A percentile compares a stretch with the other conserved stretches of the same genome.
Evolutionary conservation across 2,888 invertebrate species (phyloP).

Genomic region (Sphecodes monilicornis): DNA sequence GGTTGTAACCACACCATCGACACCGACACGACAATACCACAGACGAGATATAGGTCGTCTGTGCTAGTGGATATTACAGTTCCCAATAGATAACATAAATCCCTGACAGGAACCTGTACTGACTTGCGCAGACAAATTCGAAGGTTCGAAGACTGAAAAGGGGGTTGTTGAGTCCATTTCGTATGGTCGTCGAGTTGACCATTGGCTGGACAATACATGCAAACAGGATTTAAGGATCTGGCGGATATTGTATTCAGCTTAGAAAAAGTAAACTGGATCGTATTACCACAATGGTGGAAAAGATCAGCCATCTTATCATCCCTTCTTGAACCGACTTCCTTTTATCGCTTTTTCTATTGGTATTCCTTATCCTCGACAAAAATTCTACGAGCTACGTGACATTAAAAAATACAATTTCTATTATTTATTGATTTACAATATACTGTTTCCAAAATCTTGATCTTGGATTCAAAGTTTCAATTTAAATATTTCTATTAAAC

Average conservation of each 20-base stretch:
- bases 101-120: neutral
- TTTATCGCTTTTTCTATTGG: neutral
- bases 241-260: slow-evolving; percentile 59
- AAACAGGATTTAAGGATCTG: slow-evolving; percentile 79
- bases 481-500: too few species aligned
- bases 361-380: neutral
- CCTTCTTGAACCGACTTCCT: neutral
- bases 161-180: slow-evolving; percentile 51
- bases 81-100: neutral
- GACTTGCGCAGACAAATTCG: neutral
- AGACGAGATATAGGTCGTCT: too few species aligned
- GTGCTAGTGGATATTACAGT: neutral
- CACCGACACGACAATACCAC: neutral
- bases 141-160: neutral
- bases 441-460: neutral
- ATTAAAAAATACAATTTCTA: neutral
- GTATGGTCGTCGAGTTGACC: slow-evolving; percentile 70
- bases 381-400: neutral
- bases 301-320: slow-evolving; percentile 26
- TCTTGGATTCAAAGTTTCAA: neutral
- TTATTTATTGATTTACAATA: too few species aligned
- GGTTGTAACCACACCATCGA: neutral
- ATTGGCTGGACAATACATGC: slow-evolving; percentile 71
- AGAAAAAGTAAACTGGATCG: slow-evolving; percentile 77
- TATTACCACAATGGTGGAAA: slow-evolving; percentile 74